Percentiles rank a stretch among this genome's conserved stretches.
phyloP scores from a whole-genome alignment of 2,888 invertebrate genomes.

The Omphaloscelis lunosa region DNA sequence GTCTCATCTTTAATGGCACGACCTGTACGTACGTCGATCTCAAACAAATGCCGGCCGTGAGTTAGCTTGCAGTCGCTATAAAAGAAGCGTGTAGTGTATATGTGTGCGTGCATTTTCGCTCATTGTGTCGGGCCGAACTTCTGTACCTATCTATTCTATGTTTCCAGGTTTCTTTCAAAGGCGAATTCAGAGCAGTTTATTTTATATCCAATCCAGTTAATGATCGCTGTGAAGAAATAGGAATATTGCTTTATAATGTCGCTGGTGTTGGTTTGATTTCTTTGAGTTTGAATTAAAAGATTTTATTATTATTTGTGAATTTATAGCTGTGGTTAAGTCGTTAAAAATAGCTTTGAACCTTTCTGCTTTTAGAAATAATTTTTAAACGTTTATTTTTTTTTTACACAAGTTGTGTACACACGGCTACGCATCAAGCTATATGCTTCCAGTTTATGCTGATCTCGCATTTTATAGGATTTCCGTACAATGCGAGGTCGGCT shows the following conservation, averaged over 20 bases:
- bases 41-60: background rate
- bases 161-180: conserved; percentile 43
- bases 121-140: background rate
- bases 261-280: conserved; percentile 39
- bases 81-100: background rate
- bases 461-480: too few relatives aligned
- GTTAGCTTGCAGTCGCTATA: background rate
- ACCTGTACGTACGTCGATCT: background rate
- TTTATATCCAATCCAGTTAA: conserved; percentile 62
- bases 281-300: conserved; percentile 19
- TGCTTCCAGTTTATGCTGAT: too few relatives aligned
- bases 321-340: background rate
- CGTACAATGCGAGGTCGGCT: too few relatives aligned
- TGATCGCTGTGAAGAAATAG: conserved; percentile 51
- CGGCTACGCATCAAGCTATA: too few relatives aligned
- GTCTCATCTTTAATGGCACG: too few relatives aligned
- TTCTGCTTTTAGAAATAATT: too few relatives aligned
- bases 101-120: background rate
- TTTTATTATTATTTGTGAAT: conserved; percentile 1
- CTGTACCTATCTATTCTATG: conserved; percentile 7
- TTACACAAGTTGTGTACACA: too few relatives aligned
- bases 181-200: conserved; percentile 44
- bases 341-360: background rate
- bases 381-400: too few relatives aligned
- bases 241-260: conserved; percentile 43